Percentiles rank a stretch among this genome's conserved stretches.
phyloP scores from a whole-genome alignment of 1,140 invertebrate genomes.

The Heliconius congener region DNA sequence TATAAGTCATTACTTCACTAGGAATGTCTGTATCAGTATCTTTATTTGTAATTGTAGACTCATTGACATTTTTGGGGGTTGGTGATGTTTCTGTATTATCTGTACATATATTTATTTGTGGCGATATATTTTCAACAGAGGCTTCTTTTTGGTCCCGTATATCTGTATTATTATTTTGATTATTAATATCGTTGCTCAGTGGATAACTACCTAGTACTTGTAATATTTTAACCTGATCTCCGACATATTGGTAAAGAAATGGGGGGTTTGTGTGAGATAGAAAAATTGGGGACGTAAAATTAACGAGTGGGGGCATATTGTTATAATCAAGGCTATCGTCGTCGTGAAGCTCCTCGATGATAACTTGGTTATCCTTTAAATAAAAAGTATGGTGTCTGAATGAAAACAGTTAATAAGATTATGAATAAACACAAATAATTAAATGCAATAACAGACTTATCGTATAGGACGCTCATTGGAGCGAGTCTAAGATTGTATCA shows the following conservation, averaged over 20 bases:
- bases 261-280: conserved; percentile 72
- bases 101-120: conserved; percentile 35
- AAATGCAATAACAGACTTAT: conserved; percentile 65
- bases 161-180: conserved; percentile 49
- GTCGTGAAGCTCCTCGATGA: conserved; percentile 79
- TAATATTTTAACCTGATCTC: conserved; percentile 71
- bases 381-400: conserved; percentile 75
- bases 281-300: conserved; percentile 59
- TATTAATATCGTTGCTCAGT: conserved; percentile 44
- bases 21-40: conserved; percentile 40
- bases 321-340: conserved; percentile 71
- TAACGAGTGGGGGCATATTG: conserved; percentile 71
- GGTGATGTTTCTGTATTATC: not conserved
- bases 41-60: conserved; percentile 35
- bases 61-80: conserved; percentile 9
- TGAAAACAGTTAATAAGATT: conserved; percentile 52
- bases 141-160: conserved; percentile 56
- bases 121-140: conserved; percentile 34
- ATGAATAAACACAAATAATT: conserved; percentile 52
- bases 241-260: conserved; percentile 76
- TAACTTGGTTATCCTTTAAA: conserved; percentile 80
- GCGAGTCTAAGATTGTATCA: not conserved
- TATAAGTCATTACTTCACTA: conserved; percentile 21
- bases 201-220: conserved; percentile 67
- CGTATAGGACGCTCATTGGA: conserved; percentile 9